Evolutionary conservation across 1,140 invertebrate genomes (phyloP), one percentile per base, ranked within the genome.

Genomic region (Trypoxylus dichotomus): DNA sequence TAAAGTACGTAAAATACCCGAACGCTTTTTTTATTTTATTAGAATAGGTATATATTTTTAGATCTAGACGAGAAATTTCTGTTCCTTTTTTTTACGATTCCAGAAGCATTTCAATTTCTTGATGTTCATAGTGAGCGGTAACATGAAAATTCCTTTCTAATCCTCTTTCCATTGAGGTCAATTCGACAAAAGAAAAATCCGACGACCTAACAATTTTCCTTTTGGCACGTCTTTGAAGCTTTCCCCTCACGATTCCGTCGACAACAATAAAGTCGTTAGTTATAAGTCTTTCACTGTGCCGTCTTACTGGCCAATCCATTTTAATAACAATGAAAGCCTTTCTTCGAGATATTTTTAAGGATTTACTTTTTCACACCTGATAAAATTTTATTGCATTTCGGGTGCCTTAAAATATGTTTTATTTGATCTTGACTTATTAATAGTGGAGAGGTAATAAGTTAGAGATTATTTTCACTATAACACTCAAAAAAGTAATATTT

Each of bases 261-360:
- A 54, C 47, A 54, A 54, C 47, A 54, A 54, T 54, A 54, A 54
- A 54, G 47, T 19, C 47, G 47, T 54, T 54, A 54, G 47, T 54
- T 54, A 54, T 54, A 54, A 15, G 47, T 54, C 47, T 54, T 54
- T 54, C 47, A 54, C 19, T 54, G 47, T 54, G 47, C 47, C 47
- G 47, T n/a, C 47, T 54, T 54, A 54, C 47, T 54, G 47, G 47
- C 47, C 47, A 54, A 54, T 54, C 47, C 47, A 54, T 54, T 54
- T 54, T 54, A 54, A 54, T 54, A 54, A 54, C 47, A 54, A 54
- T 54, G 47, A 54, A 54, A 19, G 15, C 47, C 19, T 54, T 19
- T 19, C 47, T n/a, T 54, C 15, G 47, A 5, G 47, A 54, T 54
- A 54, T 54, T 54, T 54, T 54, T 54, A 54, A 54, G 47, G 47